Evolutionary conservation across 2,113 vertebrate species (phyloP).

Genomic region (Mesocricetus auratus): DNA sequence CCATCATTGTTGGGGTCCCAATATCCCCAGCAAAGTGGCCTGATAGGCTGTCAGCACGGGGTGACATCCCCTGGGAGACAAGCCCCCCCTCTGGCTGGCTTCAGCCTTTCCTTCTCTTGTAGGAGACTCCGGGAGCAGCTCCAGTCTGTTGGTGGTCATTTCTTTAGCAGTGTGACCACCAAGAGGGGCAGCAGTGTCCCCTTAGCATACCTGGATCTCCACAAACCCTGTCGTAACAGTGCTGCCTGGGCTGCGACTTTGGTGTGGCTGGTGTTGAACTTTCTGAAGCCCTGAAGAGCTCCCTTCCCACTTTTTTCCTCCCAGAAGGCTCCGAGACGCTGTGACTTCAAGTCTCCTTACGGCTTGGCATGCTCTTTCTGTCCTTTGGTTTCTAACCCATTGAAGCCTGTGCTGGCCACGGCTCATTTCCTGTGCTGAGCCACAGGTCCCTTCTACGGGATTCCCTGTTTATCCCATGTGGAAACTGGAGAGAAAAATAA

Average conservation of each 20-base stretch:
- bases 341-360: not conserved
- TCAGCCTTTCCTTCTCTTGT: not conserved
- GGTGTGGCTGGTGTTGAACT: not conserved
- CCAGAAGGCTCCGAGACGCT: not conserved
- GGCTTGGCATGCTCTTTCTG: not conserved
- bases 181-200: not conserved
- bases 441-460: not conserved
- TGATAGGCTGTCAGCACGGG: not conserved
- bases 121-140: not conserved
- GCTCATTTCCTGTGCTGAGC: not conserved
- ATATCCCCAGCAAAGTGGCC: not conserved
- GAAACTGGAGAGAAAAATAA: slow-evolving; percentile 15
- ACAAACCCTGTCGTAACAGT: not conserved
- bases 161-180: not conserved
- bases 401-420: not conserved
- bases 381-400: not conserved
- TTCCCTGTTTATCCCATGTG: not conserved
- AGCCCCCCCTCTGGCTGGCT: too few relatives aligned
- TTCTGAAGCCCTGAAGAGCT: not conserved
- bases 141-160: too few relatives aligned
- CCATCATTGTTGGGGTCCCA: not conserved
- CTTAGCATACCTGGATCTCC: not conserved
- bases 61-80: too few relatives aligned
- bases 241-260: not conserved
- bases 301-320: not conserved